phyloP scores from a whole-genome alignment of 2,888 invertebrate genomes.

The Brachynemurus nebulosus region DNA sequence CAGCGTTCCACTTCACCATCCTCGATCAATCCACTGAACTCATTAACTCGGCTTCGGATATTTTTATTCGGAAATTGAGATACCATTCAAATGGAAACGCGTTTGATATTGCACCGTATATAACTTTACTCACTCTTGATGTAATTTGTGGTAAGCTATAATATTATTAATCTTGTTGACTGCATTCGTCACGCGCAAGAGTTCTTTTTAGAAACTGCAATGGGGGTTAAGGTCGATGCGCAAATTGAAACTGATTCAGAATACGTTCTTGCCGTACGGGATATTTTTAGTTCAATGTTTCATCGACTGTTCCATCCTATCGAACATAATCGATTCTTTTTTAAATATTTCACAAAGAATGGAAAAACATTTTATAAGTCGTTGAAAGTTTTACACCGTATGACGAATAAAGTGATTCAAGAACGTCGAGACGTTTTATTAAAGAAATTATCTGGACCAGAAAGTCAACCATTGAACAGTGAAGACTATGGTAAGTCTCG shows the following conservation, averaged over 20 bases:
- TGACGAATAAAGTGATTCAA: constrained; percentile 40
- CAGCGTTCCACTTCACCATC: constrained; percentile 26
- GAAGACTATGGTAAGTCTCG: no score
- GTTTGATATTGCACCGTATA: constrained; percentile 24
- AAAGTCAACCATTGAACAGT: no score
- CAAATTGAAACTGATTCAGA: constrained; percentile 29
- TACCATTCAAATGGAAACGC: constrained; percentile 19
- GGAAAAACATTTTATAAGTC: constrained; percentile 40
- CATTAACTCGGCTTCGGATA: constrained; percentile 20
- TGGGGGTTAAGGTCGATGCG: constrained; percentile 37
- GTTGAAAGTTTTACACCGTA: constrained; percentile 35
- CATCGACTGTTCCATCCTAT: constrained; percentile 29
- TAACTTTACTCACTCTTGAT: constrained; percentile 24
- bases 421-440: no score
- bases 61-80: constrained; percentile 18
- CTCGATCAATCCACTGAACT: constrained; percentile 18
- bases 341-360: constrained; percentile 36
- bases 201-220: constrained; percentile 40
- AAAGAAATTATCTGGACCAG: no score
- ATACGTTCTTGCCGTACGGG: constrained; percentile 38
- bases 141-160: constrained; percentile 28
- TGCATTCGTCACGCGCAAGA: no score
- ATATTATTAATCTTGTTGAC: no score
- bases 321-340: constrained; percentile 36
- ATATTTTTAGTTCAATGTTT: constrained; percentile 25